Evolutionary conservation across 2,888 invertebrate species (phyloP), one percentile per base, ranked within the genome.

Genomic region (Ectropis crepuscularia): DNA sequence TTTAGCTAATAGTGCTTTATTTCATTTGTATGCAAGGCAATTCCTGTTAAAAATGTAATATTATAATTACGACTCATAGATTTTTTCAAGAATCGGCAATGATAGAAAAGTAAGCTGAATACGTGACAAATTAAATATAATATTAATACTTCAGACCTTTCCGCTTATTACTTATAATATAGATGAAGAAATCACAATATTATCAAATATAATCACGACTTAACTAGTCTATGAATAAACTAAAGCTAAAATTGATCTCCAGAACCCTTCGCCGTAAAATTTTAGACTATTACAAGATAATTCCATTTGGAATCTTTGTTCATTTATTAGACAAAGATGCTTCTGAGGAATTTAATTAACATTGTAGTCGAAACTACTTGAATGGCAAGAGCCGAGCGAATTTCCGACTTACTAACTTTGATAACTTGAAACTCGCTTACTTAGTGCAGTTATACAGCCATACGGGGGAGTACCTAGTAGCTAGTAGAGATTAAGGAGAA

Each of bases 281-380:
- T 6, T 9, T 12, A 7, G 6, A 53, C 53, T 46, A 39, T 47
- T 39, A 39, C 39, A 47, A 46, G 46, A 55, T 47, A 54, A 54
- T 38, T 54, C 36, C 45, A 54, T 54, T 54, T 55, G 12, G 47
- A 60, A 60, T 50, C 38, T 49, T 50, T 6, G 49, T 49, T 41
- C 37, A 37, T 54, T 61, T 38, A 50, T 11, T 47, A 47, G 16
- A 61, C 53, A 47, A 61, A 50, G 51, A 57, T 57, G 62, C 46
- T 54, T 39, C 46, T 57, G 36, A 53, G 51, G 47, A 57, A 57
- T 57, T 62, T 62, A 57, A 62, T 62, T 57, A 57, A 47, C 62
- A 57, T 57, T 57, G 57, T 57, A 53, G 57, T 57, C 41, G 16
- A 46, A 53, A 53, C 46, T 57, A 61, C 55, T 50, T 42, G 43